Base-by-base conservation (phyloP, 1,140 invertebrate genomes). In the Thaumatotibia leucotreta region DNA sequence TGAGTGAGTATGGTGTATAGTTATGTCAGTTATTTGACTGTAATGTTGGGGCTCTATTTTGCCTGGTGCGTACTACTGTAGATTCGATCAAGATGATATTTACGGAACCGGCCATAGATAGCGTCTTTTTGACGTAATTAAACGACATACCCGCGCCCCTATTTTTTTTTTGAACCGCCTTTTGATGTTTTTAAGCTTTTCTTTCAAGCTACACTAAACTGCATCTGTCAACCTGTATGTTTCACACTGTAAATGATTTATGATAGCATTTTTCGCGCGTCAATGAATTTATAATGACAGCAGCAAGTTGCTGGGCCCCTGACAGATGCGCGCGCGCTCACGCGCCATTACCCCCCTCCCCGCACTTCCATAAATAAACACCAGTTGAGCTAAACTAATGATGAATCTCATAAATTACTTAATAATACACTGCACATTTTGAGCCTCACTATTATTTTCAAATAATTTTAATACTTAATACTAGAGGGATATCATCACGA, bases 271-370 rank as follows among this genome's bases (percentile, higher is more conserved):
- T 54, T 32, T 39, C 61, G 33, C 27, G 24, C 61, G 64, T 50
- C 65, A 75, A 82, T 78, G 71, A 74, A 74, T 76, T 73, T 74
- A 72, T 77, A 75, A 79, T 77, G 73, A 64, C 64, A 63, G 70
- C 66, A 72, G 23, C 64, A 65, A 65, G 29, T 32, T 11, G 23
- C 64, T 64, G 64, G 49, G 49, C 50, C 50, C 52, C 17, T 76
- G 82, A 86, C 86, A 89, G 84, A 89, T 87, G 86, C 70, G 80
- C 67, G 73, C 66, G 68, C 72, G 72, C 72, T 65, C 54, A 79
- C 83, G 81, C 72, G 78, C 74, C 79, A 87, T 87, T 89, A 83
- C 80, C 72, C 74, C 45, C 63, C 54, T 11, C 68, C 64, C 68
- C 76, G 11, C 76, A 75, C 73, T 65, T 73, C 76, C 67, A 77